A percentile compares a stretch with the other conserved stretches of the same genome.
phyloP scores from a whole-genome alignment of 2,888 invertebrate species.

The Anagyrus pseudococci region DNA sequence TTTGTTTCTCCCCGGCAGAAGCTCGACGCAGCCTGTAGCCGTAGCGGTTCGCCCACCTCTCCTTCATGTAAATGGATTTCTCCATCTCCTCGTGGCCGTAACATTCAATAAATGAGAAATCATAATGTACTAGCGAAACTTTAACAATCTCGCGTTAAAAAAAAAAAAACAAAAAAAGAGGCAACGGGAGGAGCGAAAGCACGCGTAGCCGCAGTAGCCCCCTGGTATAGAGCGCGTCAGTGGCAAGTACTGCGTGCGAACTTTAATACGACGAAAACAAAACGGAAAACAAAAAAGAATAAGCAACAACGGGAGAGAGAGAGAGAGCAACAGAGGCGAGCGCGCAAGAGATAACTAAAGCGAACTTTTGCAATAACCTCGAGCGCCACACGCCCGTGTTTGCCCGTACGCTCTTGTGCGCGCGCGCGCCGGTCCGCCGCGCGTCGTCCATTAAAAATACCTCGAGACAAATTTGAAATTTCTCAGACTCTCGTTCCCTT shows the following conservation, averaged over 20 bases:
- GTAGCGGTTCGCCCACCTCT: no score
- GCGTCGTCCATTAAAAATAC: no score
- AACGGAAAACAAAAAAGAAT: no score
- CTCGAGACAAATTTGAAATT: no score
- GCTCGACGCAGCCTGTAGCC: neutral
- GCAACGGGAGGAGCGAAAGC: no score
- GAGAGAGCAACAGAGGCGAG: no score
- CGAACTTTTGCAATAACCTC: constrained; percentile 18
- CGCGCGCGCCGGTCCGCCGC: no score
- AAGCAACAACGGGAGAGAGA: no score
- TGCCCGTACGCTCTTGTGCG: no score
- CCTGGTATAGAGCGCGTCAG: no score
- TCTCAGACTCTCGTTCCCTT: no score
- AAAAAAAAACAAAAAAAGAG: neutral
- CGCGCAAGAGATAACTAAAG: constrained; percentile 6
- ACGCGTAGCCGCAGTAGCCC: no score
- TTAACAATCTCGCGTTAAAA: neutral
- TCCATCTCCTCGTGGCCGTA: neutral
- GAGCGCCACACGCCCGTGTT: neutral
- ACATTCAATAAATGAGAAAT: neutral
- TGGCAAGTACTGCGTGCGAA: neutral
- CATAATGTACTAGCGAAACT: neutral
- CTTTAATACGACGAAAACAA: neutral
- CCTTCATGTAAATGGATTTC: neutral
- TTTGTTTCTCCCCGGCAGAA: neutral